Evolutionary conservation across 2,113 vertebrate species (phyloP).

Genomic region (Xenopus laevis): DNA sequence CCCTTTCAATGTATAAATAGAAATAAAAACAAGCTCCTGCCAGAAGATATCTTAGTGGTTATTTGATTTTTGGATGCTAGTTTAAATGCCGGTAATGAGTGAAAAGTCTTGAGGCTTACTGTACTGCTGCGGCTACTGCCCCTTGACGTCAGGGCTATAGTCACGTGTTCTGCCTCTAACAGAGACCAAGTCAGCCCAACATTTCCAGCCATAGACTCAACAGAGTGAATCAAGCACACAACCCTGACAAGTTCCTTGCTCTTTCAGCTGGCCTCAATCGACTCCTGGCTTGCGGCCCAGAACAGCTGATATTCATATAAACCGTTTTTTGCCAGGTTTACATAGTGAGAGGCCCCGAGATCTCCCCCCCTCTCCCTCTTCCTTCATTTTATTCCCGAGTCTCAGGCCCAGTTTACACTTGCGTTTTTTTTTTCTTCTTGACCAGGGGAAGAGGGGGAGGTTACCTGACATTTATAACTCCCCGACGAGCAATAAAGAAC

Average conservation of each 20-base stretch:
- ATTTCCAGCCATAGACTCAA: conserved; percentile 25
- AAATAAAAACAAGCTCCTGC: conserved; percentile 24
- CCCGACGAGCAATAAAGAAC: not conserved
- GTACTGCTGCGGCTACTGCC: no score
- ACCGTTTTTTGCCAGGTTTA: conserved; percentile 41
- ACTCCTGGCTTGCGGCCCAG: conserved; percentile 33
- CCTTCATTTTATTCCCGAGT: conserved; percentile 8
- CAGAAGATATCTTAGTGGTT: conserved; percentile 8
- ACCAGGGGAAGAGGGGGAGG: conserved; percentile 1
- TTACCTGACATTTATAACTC: not conserved
- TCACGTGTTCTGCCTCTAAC: no score
- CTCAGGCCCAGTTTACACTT: conserved; percentile 33
- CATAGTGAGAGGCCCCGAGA: conserved; percentile 39
- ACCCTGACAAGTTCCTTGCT: conserved; percentile 24
- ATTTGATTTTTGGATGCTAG: no score
- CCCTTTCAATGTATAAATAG: not conserved
- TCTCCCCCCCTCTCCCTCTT: conserved; percentile 15
- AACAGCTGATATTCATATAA: conserved; percentile 45
- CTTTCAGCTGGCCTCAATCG: conserved; percentile 42
- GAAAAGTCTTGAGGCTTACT: no score
- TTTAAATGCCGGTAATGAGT: no score
- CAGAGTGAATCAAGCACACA: conserved; percentile 9
- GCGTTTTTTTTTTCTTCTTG: conserved; percentile 1
- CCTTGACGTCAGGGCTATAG: no score
- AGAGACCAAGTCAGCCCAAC: not conserved